Conservation (phyloP, 2,113 vertebrate genomes). For the Ptyas mucosa region DNA sequence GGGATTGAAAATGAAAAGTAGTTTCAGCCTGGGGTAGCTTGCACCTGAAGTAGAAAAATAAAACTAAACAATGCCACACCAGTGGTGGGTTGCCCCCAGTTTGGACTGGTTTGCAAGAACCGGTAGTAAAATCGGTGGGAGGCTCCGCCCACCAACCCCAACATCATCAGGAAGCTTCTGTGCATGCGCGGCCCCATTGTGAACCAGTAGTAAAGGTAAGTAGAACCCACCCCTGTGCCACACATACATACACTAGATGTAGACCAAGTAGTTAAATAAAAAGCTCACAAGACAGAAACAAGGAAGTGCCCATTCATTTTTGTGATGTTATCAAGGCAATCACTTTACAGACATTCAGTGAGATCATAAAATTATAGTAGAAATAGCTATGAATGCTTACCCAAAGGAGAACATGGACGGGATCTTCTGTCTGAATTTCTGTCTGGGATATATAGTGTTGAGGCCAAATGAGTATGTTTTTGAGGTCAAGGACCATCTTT, state of each 20-base stretch:
- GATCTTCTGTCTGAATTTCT: neutral
- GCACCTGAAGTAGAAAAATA: neutral
- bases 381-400: neutral
- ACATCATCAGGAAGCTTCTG: too few relatives aligned
- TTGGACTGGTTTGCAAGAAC: too few relatives aligned
- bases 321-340: neutral
- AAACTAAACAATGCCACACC: neutral
- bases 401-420: neutral
- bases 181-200: too few relatives aligned
- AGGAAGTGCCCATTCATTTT: neutral
- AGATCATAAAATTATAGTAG: neutral
- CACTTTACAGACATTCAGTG: neutral
- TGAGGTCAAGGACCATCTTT: neutral
- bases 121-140: too few relatives aligned
- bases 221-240: too few relatives aligned
- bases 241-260: neutral
- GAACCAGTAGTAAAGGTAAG: too few relatives aligned
- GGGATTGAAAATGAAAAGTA: constrained; percentile 29
- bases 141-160: too few relatives aligned
- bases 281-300: neutral
- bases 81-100: too few relatives aligned
- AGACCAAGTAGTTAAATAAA: neutral
- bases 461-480: neutral
- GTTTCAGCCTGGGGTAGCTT: neutral
- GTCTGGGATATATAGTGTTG: too few relatives aligned